A percentile compares a stretch with the other conserved stretches of the same genome.
These are phyloP conservation scores for Pantherophis guttatus DNA, from an alignment of 2,113 vertebrate genomes.

Conservation along the genomic window DNA sequence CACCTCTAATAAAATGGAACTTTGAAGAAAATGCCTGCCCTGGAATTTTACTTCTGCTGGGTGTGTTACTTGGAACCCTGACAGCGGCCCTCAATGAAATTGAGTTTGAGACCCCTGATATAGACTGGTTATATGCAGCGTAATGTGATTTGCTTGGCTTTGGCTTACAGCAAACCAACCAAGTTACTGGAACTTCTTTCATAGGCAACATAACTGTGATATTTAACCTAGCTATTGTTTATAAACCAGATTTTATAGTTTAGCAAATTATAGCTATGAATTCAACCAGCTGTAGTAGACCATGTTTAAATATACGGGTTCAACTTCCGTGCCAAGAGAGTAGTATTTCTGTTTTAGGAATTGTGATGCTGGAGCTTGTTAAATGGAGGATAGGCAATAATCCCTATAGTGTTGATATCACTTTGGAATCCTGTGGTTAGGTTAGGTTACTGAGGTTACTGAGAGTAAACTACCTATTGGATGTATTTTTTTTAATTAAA, in stretches of 20 bases:
- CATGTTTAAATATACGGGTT: not conserved
- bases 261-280: not conserved
- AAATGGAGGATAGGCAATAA: not conserved
- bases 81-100: too few species aligned
- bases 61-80: too few species aligned
- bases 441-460: not conserved
- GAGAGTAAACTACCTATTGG: not conserved
- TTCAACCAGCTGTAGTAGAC: not conserved
- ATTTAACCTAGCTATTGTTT: not conserved
- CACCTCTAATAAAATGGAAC: too few species aligned
- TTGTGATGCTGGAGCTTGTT: not conserved
- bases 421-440: not conserved
- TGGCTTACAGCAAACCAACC: not conserved
- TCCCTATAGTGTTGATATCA: not conserved
- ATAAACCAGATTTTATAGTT: not conserved
- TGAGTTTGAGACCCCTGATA: too few species aligned
- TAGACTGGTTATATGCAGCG: not conserved
- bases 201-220: not conserved
- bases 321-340: not conserved
- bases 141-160: not conserved
- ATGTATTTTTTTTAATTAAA: not conserved
- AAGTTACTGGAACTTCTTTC: not conserved
- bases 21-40: too few species aligned
- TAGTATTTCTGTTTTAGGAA: not conserved
- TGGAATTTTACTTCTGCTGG: too few species aligned